These are phyloP conservation scores for Porites australiensis DNA, from an alignment of 64 coral and sea anemone genomes.

Conservation along the genomic window DNA sequence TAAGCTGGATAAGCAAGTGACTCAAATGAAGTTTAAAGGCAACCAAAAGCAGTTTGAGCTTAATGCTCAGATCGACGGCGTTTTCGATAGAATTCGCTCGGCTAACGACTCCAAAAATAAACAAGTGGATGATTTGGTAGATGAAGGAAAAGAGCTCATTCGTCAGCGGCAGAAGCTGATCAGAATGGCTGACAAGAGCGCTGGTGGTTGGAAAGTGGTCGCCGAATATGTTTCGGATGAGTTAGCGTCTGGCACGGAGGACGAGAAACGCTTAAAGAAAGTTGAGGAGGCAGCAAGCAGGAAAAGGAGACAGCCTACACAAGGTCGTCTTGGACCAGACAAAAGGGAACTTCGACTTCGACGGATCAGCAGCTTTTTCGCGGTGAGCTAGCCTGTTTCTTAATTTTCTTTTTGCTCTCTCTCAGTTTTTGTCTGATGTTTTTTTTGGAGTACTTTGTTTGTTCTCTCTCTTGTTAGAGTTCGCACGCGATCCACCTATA, in stretches of 20 bases:
- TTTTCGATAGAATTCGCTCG: too few species aligned
- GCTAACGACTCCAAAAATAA: not conserved
- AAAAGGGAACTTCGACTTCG: not conserved
- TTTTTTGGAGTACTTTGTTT: too few species aligned
- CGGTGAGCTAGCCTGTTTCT: too few species aligned
- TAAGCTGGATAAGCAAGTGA: not conserved
- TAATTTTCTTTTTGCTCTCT: too few species aligned
- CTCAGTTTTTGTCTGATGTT: too few species aligned
- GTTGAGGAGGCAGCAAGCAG: slow-evolving; percentile 26
- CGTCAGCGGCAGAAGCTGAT: slow-evolving; percentile 59
- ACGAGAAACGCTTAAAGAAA: slow-evolving; percentile 54
- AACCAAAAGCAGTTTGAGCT: not conserved
- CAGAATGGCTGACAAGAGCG: slow-evolving; percentile 53
- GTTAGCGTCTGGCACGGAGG: slow-evolving; percentile 42
- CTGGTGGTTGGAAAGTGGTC: slow-evolving; percentile 56
- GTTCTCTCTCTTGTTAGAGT: too few species aligned
- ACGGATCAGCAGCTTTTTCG: too few species aligned
- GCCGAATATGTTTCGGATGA: slow-evolving; percentile 55
- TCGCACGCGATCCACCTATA: too few species aligned
- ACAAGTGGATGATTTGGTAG: not conserved
- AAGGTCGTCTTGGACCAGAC: not conserved
- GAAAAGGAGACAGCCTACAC: not conserved
- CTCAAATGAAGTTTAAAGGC: too few species aligned
- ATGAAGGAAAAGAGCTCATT: slow-evolving; percentile 54
- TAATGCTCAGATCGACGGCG: slow-evolving; percentile 23